These are phyloP conservation scores for Odontesthes bonariensis DNA, from an alignment of 2,113 vertebrate genomes.

Conservation along the genomic window DNA sequence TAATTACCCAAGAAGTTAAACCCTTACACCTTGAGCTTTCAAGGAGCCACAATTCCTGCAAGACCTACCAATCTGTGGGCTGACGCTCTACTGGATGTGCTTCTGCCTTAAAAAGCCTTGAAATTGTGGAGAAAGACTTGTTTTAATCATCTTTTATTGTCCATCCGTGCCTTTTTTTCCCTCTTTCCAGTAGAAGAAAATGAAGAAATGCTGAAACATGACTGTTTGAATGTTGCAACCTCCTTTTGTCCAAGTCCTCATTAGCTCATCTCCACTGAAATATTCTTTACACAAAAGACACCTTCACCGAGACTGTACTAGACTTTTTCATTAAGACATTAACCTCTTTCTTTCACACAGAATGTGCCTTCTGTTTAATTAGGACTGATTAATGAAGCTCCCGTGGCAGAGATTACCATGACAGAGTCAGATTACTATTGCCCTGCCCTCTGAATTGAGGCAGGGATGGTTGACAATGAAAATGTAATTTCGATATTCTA, in stretches of 20 bases:
- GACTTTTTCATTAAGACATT: slow-evolving; percentile 32
- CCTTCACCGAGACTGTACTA: slow-evolving; percentile 23
- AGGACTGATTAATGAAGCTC: slow-evolving; percentile 53
- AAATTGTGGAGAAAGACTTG: too few relatives aligned
- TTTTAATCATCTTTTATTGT: too few relatives aligned
- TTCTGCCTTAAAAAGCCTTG: too few relatives aligned
- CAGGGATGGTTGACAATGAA: slow-evolving; percentile 49
- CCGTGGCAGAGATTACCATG: slow-evolving; percentile 53
- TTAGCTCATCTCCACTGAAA: slow-evolving; percentile 10
- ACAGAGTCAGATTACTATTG: slow-evolving; percentile 54
- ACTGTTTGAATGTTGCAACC: too few relatives aligned
- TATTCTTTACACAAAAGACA: neutral
- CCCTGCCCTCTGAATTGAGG: slow-evolving; percentile 48
- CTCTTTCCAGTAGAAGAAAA: too few relatives aligned
- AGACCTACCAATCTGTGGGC: too few relatives aligned
- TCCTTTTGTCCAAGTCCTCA: neutral
- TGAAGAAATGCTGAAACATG: too few relatives aligned
- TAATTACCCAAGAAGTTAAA: too few relatives aligned
- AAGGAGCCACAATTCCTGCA: too few relatives aligned
- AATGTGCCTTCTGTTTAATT: slow-evolving; percentile 60
- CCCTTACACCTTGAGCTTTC: too few relatives aligned
- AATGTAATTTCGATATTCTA: slow-evolving; percentile 64
- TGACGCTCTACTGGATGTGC: too few relatives aligned
- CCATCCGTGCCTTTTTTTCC: too few relatives aligned
- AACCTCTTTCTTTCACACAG: slow-evolving; percentile 28